These are phyloP conservation scores for Bubo bubo DNA, from an alignment of 2,113 vertebrate genomes.

Conservation along the genomic window DNA sequence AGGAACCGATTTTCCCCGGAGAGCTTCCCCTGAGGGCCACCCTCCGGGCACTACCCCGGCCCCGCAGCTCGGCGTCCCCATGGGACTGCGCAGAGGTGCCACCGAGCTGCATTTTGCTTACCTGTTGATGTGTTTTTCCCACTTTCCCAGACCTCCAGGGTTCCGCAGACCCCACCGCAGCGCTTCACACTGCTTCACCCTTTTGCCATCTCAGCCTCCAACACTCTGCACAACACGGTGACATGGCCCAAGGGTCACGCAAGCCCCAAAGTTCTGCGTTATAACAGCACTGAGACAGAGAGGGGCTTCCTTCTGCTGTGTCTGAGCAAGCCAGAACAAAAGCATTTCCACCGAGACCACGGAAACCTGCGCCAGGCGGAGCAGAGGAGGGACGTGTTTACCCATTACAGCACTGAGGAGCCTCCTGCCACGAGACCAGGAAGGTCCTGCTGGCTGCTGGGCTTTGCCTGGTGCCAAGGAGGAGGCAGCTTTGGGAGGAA, in stretches of 20 bases:
- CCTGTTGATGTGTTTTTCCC: no score
- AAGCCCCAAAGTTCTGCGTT: neutral
- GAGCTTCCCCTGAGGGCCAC: neutral
- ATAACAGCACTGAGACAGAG: neutral
- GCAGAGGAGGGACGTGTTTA: neutral
- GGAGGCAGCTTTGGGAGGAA: neutral
- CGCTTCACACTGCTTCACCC: neutral
- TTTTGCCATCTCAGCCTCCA: neutral
- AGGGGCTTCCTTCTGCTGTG: neutral
- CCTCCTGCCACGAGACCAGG: neutral
- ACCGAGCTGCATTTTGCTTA: accelerated
- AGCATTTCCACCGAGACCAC: neutral
- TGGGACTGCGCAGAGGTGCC: neutral
- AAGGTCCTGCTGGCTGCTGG: neutral
- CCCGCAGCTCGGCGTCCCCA: neutral
- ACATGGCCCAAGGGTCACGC: neutral
- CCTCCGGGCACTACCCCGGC: no score
- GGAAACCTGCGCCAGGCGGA: neutral
- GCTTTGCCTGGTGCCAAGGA: neutral
- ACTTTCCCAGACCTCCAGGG: neutral
- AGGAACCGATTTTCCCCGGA: neutral
- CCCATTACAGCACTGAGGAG: neutral
- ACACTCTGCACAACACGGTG: no score
- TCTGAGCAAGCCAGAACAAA: neutral
- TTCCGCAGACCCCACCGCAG: neutral